Percentiles rank a stretch among this genome's conserved stretches.
Conservation (phyloP, 2,888 invertebrate species). For the Cryptophagus acutangulus region DNA sequence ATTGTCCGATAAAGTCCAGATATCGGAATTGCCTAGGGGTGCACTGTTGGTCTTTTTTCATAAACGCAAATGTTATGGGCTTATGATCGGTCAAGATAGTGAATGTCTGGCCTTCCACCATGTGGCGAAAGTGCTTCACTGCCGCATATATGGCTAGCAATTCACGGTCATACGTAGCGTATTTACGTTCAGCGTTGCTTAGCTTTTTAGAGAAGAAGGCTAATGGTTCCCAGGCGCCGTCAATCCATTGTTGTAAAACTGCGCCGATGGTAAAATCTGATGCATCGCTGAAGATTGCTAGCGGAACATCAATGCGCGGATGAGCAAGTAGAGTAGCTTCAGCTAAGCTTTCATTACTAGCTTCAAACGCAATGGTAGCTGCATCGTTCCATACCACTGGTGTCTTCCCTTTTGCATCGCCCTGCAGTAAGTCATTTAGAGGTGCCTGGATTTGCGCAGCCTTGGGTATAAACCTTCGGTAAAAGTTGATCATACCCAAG, state of each 20-base stretch:
- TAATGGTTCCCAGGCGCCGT: slow-evolving; percentile 20
- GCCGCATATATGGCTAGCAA: slow-evolving; percentile 11
- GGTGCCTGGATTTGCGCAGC: slow-evolving; percentile 15
- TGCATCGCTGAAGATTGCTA: slow-evolving; percentile 38
- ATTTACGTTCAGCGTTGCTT: slow-evolving; percentile 8
- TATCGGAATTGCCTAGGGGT: slow-evolving; percentile 39
- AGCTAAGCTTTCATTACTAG: slow-evolving; percentile 12
- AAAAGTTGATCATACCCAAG: slow-evolving; percentile 23
- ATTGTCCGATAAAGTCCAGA: slow-evolving; percentile 35
- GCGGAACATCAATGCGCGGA: slow-evolving; percentile 21
- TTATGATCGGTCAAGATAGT: slow-evolving; percentile 40
- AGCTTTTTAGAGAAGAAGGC: slow-evolving; percentile 27
- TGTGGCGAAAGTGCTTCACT: slow-evolving; percentile 12
- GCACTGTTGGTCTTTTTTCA: slow-evolving; percentile 29
- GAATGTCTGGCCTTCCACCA: no score
- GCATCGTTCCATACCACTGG: slow-evolving; percentile 17
- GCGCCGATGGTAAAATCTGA: slow-evolving; percentile 29
- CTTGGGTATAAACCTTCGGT: slow-evolving; percentile 16
- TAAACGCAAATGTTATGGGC: slow-evolving; percentile 37
- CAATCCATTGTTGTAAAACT: slow-evolving; percentile 11
- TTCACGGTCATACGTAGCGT: slow-evolving; percentile 16
- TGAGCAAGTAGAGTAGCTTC: slow-evolving; percentile 15
- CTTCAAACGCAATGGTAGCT: no score
- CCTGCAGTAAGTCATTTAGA: slow-evolving; percentile 10
- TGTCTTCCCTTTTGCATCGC: slow-evolving; percentile 4